phyloP scores from a whole-genome alignment of 1,140 invertebrate species.

The Ephestia elutella region DNA sequence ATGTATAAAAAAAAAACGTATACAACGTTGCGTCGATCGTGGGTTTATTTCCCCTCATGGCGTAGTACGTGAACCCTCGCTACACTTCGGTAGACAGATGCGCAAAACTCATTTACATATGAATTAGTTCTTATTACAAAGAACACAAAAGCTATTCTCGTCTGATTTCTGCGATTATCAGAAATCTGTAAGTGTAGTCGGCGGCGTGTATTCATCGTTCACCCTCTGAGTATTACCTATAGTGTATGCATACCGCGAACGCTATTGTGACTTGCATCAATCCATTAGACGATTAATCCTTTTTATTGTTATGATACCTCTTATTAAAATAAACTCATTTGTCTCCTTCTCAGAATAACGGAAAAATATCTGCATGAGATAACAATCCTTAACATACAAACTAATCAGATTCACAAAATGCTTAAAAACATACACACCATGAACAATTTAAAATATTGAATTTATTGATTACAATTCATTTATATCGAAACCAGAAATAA shows the following conservation, averaged over 20 bases:
- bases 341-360: slow-evolving; percentile 2
- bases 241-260: slow-evolving; percentile 62
- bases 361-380: too few relatives aligned
- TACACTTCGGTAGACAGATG: slow-evolving; percentile 53
- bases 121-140: slow-evolving; percentile 16
- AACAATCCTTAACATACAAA: too few relatives aligned
- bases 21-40: slow-evolving; percentile 38
- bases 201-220: slow-evolving; percentile 58
- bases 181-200: slow-evolving; percentile 26
- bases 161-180: slow-evolving; percentile 12
- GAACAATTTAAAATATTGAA: too few relatives aligned
- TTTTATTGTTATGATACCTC: slow-evolving; percentile 46
- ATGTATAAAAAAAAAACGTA: slow-evolving; percentile 48
- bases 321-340: slow-evolving; percentile 37
- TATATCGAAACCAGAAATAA: too few relatives aligned
- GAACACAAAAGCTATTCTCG: slow-evolving; percentile 36
- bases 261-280: slow-evolving; percentile 54
- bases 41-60: slow-evolving; percentile 55
- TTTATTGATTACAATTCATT: too few relatives aligned
- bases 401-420: too few relatives aligned
- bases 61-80: slow-evolving; percentile 41
- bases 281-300: slow-evolving; percentile 66
- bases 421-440: too few relatives aligned
- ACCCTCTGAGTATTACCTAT: slow-evolving; percentile 62
- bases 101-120: slow-evolving; percentile 25